Base-by-base conservation (phyloP, 2,888 invertebrate genomes). In the Sesamia inferens region DNA sequence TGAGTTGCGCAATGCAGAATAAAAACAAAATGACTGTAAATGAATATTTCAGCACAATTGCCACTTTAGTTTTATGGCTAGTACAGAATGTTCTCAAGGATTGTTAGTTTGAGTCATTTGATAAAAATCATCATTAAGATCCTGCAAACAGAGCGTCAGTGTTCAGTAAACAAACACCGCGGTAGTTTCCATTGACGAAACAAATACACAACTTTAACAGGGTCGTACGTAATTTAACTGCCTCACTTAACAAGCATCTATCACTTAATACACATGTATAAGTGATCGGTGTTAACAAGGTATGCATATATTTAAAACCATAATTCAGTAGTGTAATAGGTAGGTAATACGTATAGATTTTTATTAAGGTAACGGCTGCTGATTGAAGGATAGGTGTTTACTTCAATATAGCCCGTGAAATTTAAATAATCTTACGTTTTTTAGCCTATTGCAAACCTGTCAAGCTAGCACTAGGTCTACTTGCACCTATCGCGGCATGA, bases 181-280 rank as follows among this genome's bases (percentile, higher is more conserved):
- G 87, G 82, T 71, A 87, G 80, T 87, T 90, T 90, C 86, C 90
- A 87, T 82, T 88, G 85, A 88, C 78, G 80, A 85, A 84, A 79
- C 68, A 70, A 82, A 83, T 81, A 85, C 65, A 78, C 82, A 78
- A 72, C 76, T 62, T 70, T 68, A 73, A 59, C 59, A 71, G 58
- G 73, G 61, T 67, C 66, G 73, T 57, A 75, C 51, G 69, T 62
- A 39, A 64, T 57, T 48, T 69, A 75, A 42, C 19, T 74, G 19
- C 14, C 62, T 42, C 24, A 22, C 31, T 42, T n/a, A n/a, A n/a
- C n/a, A n/a, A n/a, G n/a, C n/a, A n/a, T n/a, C n/a, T n/a, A n/a
- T n/a, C n/a, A n/a, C n/a, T n/a, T n/a, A n/a, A n/a, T n/a, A n/a
- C n/a, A n/a, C n/a, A n/a, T n/a, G n/a, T n/a, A n/a, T n/a, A n/a